A percentile compares a stretch with the other conserved stretches of the same genome.
Conservation (phyloP, 2,113 vertebrate species). For the Chelonoidis abingdonii region DNA sequence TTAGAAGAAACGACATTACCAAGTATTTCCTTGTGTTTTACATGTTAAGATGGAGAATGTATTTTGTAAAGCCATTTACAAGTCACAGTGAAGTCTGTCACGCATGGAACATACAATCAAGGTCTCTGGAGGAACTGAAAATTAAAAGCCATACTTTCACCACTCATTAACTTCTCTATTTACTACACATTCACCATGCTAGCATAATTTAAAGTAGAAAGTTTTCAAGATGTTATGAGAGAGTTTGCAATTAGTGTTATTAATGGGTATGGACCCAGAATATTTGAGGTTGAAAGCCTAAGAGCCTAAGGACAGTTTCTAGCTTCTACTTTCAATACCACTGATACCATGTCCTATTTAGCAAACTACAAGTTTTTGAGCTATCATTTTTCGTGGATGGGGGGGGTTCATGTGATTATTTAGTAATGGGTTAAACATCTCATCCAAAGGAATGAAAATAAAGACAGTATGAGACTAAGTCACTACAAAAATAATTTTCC, state of each 20-base stretch:
- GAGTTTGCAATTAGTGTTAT: constrained; percentile 24
- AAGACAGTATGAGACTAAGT: too few relatives aligned
- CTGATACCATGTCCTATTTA: rapidly evolving
- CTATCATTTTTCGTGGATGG: neutral
- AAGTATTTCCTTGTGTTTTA: constrained; percentile 56
- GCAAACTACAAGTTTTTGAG: too few relatives aligned
- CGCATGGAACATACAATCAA: neutral
- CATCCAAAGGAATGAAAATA: too few relatives aligned
- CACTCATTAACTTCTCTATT: neutral
- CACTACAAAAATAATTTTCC: too few relatives aligned
- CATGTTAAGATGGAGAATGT: constrained; percentile 37
- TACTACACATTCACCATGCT: neutral
- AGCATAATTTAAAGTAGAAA: constrained; percentile 38
- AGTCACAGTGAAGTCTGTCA: neutral
- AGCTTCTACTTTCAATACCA: constrained; percentile 2
- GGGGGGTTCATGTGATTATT: too few relatives aligned
- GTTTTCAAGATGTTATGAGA: constrained; percentile 33
- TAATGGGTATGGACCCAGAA: constrained; percentile 29
- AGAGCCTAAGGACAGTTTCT: neutral
- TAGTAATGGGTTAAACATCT: neutral
- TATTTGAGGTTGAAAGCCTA: constrained; percentile 10
- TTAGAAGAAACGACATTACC: neutral
- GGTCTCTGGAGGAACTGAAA: neutral
- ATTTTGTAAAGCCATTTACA: neutral
- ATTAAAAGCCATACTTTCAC: neutral